Conservation (phyloP, 2,113 vertebrate species). For the Tachysurus fulvidraco region DNA sequence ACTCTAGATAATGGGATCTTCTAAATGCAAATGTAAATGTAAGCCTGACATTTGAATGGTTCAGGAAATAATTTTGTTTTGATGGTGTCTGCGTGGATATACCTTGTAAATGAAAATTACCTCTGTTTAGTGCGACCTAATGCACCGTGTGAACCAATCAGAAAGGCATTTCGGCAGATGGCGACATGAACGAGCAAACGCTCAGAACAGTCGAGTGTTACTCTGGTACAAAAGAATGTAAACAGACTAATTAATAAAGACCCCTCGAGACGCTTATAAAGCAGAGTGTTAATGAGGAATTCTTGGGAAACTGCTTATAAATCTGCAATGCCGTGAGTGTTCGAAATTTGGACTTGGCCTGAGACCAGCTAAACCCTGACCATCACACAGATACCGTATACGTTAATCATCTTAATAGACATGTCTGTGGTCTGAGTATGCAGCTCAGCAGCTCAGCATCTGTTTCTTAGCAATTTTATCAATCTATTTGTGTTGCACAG, state of each 20-base stretch:
- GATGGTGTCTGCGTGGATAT: not conserved
- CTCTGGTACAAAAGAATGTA: not conserved
- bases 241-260: slow-evolving; percentile 27
- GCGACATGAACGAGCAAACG: slow-evolving; percentile 18
- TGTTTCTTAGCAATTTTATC: slow-evolving; percentile 5
- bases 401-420: not conserved
- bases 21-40: not conserved
- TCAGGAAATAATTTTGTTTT: not conserved
- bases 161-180: slow-evolving; percentile 26
- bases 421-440: not conserved
- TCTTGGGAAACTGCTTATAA: not conserved
- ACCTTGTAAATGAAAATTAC: not conserved
- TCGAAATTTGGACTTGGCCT: slow-evolving; percentile 18
- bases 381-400: not conserved
- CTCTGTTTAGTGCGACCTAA: not conserved
- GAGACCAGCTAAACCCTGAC: slow-evolving; percentile 29
- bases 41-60: not conserved
- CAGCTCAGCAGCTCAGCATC: not conserved
- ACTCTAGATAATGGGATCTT: not conserved
- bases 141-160: not conserved
- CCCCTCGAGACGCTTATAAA: slow-evolving; percentile 26
- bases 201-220: slow-evolving; percentile 18
- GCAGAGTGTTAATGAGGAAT: not conserved
- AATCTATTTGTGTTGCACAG: slow-evolving; percentile 24
- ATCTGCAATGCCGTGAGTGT: not conserved